Evolutionary conservation across 1,140 invertebrate genomes (phyloP).

Genomic region (Macrostomum lignano): DNA sequence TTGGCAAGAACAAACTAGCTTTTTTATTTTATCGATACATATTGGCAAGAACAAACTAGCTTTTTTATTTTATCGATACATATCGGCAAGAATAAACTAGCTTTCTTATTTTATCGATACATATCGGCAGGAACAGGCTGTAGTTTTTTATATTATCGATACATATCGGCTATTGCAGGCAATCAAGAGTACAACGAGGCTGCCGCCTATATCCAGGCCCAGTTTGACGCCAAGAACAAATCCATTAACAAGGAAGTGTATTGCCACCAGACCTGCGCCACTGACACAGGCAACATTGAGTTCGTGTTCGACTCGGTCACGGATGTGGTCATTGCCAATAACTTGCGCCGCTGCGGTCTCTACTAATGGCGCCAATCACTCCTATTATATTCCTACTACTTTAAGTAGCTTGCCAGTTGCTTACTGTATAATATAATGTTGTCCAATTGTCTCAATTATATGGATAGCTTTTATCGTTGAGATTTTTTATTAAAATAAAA

Average conservation of each 20-base stretch:
- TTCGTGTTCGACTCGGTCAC: constrained; percentile 99
- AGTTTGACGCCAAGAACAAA: constrained; percentile 99
- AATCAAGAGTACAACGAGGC: constrained; percentile 92
- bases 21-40: not conserved
- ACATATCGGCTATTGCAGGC: constrained; percentile 29
- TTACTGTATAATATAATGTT: no score
- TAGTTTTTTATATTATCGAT: constrained; percentile 1
- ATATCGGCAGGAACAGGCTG: not conserved
- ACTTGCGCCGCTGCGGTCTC: constrained; percentile 83
- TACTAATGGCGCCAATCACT: no score
- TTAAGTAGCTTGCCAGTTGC: no score
- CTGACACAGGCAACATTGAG: constrained; percentile 98
- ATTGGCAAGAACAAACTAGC: not conserved
- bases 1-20: not conserved
- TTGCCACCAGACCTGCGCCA: no score
- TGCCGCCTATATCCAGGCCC: constrained; percentile 86
- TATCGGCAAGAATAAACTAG: not conserved
- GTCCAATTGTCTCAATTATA: no score
- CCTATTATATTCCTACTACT: no score
- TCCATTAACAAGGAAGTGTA: constrained; percentile 92
- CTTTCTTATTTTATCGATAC: not conserved
- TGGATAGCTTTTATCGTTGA: no score
- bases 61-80: not conserved
- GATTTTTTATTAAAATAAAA: no score
- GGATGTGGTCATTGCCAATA: constrained; percentile 98